These are phyloP conservation scores for Andrena marginata DNA, from an alignment of 2,888 invertebrate genomes.

Conservation along the genomic window DNA sequence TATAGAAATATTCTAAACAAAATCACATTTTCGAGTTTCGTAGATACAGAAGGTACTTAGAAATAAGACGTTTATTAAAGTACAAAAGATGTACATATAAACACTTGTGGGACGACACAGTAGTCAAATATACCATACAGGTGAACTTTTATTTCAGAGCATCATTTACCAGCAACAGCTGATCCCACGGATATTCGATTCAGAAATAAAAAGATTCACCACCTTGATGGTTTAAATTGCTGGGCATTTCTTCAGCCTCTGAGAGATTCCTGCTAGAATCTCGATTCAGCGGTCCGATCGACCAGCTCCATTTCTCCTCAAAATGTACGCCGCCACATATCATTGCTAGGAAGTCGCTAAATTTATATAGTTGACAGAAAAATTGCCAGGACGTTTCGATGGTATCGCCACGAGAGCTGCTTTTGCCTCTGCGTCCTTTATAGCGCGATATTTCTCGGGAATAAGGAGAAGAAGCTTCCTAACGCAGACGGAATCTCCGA, in stretches of 20 bases:
- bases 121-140: too few relatives aligned
- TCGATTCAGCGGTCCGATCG: not conserved
- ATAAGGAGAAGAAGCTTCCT: constrained; percentile 17
- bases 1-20: too few relatives aligned
- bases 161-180: too few relatives aligned
- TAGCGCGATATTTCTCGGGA: constrained; percentile 31
- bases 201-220: too few relatives aligned
- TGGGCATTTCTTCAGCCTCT: not conserved
- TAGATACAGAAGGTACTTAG: too few relatives aligned
- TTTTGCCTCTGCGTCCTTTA: not conserved
- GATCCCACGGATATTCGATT: too few relatives aligned
- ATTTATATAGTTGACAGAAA: constrained; percentile 20
- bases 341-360: not conserved
- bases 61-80: too few relatives aligned
- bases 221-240: not conserved
- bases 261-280: not conserved
- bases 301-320: not conserved
- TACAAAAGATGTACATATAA: too few relatives aligned
- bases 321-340: not conserved
- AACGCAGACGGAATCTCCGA: constrained; percentile 39
- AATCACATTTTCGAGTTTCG: too few relatives aligned
- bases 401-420: constrained; percentile 1
- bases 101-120: too few relatives aligned
- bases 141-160: too few relatives aligned
- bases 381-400: constrained; percentile 18